Evolutionary conservation across 2,888 invertebrate genomes (phyloP).

Genomic region (Sepiola atlantica): DNA sequence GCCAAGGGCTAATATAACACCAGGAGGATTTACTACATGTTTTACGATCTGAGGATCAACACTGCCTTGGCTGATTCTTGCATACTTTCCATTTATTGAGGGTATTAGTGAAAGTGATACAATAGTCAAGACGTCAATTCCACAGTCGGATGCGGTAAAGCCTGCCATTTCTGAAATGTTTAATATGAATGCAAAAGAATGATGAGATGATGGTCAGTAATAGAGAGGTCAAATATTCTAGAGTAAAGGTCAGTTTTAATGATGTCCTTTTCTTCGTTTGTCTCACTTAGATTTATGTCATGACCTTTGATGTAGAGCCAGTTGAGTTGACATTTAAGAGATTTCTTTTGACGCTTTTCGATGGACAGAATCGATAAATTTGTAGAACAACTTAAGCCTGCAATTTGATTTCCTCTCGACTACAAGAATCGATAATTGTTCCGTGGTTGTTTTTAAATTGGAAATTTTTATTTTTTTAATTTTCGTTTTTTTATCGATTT

Average conservation of each 20-base stretch:
- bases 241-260: background rate
- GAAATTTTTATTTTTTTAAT: background rate
- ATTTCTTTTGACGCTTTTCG: background rate
- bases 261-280: background rate
- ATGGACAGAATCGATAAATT: background rate
- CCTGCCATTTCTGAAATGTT: background rate
- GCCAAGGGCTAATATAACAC: too few relatives aligned
- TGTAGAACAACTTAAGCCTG: background rate
- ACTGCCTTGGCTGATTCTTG: too few relatives aligned
- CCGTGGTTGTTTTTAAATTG: background rate
- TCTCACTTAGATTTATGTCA: background rate
- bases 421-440: background rate
- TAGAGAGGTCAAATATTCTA: background rate
- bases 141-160: too few relatives aligned
- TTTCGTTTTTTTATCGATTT: background rate
- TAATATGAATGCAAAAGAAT: background rate
- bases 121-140: too few relatives aligned
- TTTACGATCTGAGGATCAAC: too few relatives aligned
- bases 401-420: constrained; percentile 10
- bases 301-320: background rate
- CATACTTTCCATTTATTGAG: too few relatives aligned
- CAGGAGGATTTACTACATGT: too few relatives aligned
- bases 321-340: background rate
- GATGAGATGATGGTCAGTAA: background rate
- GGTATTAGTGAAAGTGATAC: too few relatives aligned